phyloP scores from a whole-genome alignment of 2,888 invertebrate genomes.

The Calameuta idolon region DNA sequence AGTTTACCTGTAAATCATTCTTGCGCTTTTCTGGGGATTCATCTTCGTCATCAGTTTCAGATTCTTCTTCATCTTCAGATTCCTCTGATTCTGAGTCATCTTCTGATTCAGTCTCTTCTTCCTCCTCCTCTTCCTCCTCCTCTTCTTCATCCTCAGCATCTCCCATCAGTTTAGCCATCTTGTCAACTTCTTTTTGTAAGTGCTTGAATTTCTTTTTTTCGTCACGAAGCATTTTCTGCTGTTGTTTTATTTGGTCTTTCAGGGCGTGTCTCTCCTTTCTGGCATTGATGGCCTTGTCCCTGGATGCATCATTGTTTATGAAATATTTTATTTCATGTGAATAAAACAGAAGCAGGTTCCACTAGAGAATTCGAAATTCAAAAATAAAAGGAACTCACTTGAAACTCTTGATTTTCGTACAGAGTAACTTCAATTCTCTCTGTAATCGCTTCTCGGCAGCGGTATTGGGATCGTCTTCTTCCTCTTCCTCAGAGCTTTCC shows the following conservation, averaged over 20 bases:
- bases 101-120: conserved; percentile 67
- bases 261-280: conserved; percentile 83
- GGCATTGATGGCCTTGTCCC: conserved; percentile 78
- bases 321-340: not conserved
- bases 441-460: conserved; percentile 72
- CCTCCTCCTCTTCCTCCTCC: conserved; percentile 74
- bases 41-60: conserved; percentile 76
- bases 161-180: conserved; percentile 90
- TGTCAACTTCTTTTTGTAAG: conserved; percentile 88
- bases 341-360: not conserved
- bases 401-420: conserved; percentile 68
- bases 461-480: conserved; percentile 77
- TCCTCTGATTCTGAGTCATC: conserved; percentile 61
- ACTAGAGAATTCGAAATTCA: not conserved
- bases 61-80: conserved; percentile 67
- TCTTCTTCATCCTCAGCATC: conserved; percentile 81
- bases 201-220: conserved; percentile 87
- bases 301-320: conserved; percentile 41
- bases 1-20: conserved; percentile 54
- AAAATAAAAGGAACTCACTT: conserved; percentile 48
- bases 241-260: conserved; percentile 84
- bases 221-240: conserved; percentile 80
- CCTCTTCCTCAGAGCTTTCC: conserved; percentile 70
- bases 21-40: conserved; percentile 68
- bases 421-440: conserved; percentile 78